Conservation (phyloP, 92 coral and sea anemone species). For the Nematostella vectensis region DNA sequence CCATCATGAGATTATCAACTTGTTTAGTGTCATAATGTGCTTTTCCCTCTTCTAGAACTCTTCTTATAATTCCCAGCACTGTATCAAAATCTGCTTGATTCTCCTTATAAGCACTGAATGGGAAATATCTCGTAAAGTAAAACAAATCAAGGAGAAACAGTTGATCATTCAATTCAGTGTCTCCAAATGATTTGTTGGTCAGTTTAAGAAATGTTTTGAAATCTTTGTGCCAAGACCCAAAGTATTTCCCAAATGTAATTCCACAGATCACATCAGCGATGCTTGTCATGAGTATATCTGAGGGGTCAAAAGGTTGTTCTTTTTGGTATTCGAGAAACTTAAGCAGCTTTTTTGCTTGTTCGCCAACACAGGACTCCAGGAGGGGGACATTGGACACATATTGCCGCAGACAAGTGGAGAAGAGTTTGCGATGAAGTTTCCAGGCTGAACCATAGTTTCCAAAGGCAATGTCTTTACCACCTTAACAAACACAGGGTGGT, state of each 20-base stretch:
- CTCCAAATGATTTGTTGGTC: background rate
- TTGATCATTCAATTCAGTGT: slow-evolving; percentile 9
- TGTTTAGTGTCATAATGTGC: slow-evolving; percentile 6
- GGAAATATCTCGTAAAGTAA: slow-evolving; percentile 13
- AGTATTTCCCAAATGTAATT: slow-evolving; percentile 27
- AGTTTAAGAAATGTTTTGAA: slow-evolving; percentile 12
- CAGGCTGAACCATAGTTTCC: slow-evolving; percentile 39
- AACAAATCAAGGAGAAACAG: slow-evolving; percentile 12
- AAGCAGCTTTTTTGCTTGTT: slow-evolving; percentile 23
- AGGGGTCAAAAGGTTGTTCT: slow-evolving; percentile 31
- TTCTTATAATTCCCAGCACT: background rate
- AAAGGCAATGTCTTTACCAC: slow-evolving; percentile 40
- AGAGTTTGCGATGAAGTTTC: slow-evolving; percentile 42
- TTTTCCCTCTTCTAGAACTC: slow-evolving; percentile 2
- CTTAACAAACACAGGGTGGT: no score
- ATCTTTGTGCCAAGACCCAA: slow-evolving; percentile 21
- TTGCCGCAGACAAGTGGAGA: slow-evolving; percentile 33
- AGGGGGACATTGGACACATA: slow-evolving; percentile 27
- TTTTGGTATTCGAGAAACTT: slow-evolving; percentile 21
- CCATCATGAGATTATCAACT: slow-evolving; percentile 17
- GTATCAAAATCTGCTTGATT: slow-evolving; percentile 6
- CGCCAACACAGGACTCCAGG: slow-evolving; percentile 16
- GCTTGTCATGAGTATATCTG: slow-evolving; percentile 9
- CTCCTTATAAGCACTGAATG: slow-evolving; percentile 20
- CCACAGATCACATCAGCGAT: slow-evolving; percentile 30